Percentiles rank a stretch among this genome's conserved stretches.
Conservation (phyloP, 2,797 vertebrate species). For the Xenopus petersii region DNA sequence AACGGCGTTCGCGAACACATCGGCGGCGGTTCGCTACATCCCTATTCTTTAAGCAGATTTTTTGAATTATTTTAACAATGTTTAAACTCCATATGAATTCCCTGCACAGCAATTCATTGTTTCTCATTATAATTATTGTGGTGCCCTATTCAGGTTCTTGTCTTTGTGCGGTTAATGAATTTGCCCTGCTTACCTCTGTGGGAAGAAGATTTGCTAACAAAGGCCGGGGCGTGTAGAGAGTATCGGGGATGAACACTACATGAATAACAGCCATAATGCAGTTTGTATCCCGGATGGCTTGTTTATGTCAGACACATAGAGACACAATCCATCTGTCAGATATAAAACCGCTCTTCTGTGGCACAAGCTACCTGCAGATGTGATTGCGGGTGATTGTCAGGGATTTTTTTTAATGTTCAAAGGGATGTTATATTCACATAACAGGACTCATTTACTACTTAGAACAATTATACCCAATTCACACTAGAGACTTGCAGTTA, state of each 20-base stretch:
- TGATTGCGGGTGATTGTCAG: neutral
- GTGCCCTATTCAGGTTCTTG: slow-evolving; percentile 20
- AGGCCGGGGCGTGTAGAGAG: slow-evolving; percentile 41
- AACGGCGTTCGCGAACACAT: too few relatives aligned
- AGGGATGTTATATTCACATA: neutral
- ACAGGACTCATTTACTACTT: neutral
- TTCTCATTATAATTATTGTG: slow-evolving; percentile 22
- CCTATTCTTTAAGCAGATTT: neutral
- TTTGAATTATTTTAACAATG: neutral
- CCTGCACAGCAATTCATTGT: slow-evolving; percentile 2
- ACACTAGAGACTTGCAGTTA: too few relatives aligned
- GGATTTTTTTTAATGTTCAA: slow-evolving; percentile 20
- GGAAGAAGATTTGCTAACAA: slow-evolving; percentile 41
- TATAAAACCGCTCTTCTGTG: slow-evolving; percentile 28
- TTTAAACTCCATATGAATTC: slow-evolving; percentile 18
- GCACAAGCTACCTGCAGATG: slow-evolving; percentile 13
- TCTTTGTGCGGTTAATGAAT: slow-evolving; percentile 37
- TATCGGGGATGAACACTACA: slow-evolving; percentile 37
- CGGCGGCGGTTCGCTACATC: too few relatives aligned
- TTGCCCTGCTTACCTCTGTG: slow-evolving; percentile 31
- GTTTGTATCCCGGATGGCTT: slow-evolving; percentile 39
- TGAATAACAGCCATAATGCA: slow-evolving; percentile 24
- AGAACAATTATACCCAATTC: too few relatives aligned
- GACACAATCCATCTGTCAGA: slow-evolving; percentile 43
- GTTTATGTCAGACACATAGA: slow-evolving; percentile 21